Evolutionary conservation across 2,113 vertebrate genomes (phyloP), one percentile per base, ranked within the genome.

Genomic region (Brachyhypopomus occidentalis): DNA sequence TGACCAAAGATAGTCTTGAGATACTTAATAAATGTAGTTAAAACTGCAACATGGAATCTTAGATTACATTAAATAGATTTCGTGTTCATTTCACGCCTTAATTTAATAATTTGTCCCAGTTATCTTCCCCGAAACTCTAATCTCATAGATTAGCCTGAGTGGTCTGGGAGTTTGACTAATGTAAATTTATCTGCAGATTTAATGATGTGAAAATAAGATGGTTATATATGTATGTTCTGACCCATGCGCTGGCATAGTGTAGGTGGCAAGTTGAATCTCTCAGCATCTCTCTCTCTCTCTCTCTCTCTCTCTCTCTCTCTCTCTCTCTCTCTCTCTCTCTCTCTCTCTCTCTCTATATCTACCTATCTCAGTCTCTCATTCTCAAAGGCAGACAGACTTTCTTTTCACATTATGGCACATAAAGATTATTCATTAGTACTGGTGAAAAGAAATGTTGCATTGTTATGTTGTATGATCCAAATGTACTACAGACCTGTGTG

Each of bases 401-500:
- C 30, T 30, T 22, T 17, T 11, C 66, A 41, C 66, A 41, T 1
- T 1, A 76, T 45, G 45, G 36, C 22, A 58, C 5, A 4, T 59
- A 72, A 72, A n/a, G 58, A 72, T 69, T 55, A 66, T 75, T 81
- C 34, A 67, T 30, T 23, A 67, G 45, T 22, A 58, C 17, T 41
- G 59, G 25, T 55, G 34, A 58, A 34, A 60, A 52, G 52, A 34
- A 2, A 12, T 4, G 19, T n/a, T 34, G 66, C 19, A 41, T 20
- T 41, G n/a, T 19, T 69, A n/a, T 20, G 34, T 20, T 41, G 77
- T 22, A 45, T 73, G 69, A 56, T 64, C 19, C 5, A n/a, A 74
- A 27, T 75, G 79, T 66, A 75, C 62, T 52, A 52, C 72, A 66
- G 60, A 67, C 30, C 81, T 83, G 52, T 60, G 70, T 41, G 56